Base-by-base conservation (phyloP, 2,797 vertebrate species). In the Phoeniculus purpureus region DNA sequence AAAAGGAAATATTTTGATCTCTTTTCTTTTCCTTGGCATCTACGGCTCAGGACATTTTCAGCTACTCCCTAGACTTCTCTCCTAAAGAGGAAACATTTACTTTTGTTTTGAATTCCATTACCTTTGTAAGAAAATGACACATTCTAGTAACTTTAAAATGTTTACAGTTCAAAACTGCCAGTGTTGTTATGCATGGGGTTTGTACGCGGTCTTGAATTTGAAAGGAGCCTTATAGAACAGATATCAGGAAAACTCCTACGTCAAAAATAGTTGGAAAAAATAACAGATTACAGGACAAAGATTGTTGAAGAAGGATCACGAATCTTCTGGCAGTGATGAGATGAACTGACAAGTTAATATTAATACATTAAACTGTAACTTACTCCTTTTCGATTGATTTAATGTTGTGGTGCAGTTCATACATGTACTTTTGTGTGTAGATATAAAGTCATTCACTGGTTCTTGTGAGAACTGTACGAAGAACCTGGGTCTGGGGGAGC, bases 261-360 rank as follows among this genome's bases (percentile, higher is more conserved):
- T 14, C 43, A 71, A 75, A 58, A 37, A 3, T 26, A 64, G 27
- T 6, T 62, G 70, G 48, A 78, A 81, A 81, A 75, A 66, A 11
- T 62, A 56, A 10, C 1, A 0, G 37, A 37, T 43, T 43, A 43
- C 22, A 64, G 72, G 47, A 82, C 61, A 68, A 62, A 50, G 25
- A 32, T 43, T 1, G 0, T 50, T 84, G 23, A 29, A 19, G 45
- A 81, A 37, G 25, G 23, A n/a, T 52, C 1, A 0, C 70, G 56
- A 34, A 48, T 83, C 15, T 74, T 67, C 59, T 40, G 27, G n/a
- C 29, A 68, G 23, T 26, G 34, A 65, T 71, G 74, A 85, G 12
- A 59, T 37, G 74, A 48, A 59, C 29, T 85, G 27, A 50, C 21
- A 81, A 77, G 14, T 76, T 91, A 72, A 50, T 56, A 47, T 55